A percentile compares a stretch with the other conserved stretches of the same genome.
Conservation (phyloP, 2,888 invertebrate species). For the Drosophila demipolita region DNA sequence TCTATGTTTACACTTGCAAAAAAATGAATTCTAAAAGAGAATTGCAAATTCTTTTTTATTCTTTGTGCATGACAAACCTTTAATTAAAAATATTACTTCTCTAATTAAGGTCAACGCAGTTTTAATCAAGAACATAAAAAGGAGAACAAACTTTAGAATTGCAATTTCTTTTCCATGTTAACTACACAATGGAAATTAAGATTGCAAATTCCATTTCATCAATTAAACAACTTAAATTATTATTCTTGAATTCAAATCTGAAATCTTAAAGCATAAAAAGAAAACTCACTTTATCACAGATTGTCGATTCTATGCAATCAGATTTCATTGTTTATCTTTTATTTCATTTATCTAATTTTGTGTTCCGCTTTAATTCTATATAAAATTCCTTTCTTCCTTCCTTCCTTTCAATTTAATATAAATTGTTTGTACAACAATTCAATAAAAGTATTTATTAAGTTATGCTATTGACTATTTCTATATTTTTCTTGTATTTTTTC, state of each 20-base stretch:
- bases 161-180: neutral
- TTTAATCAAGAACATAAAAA: neutral
- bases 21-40: neutral
- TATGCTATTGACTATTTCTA: neutral
- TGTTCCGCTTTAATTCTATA: neutral
- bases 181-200: neutral
- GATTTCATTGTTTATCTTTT: neutral
- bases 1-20: constrained; percentile 42
- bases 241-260: too few species aligned
- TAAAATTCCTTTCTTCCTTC: too few species aligned
- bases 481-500: neutral
- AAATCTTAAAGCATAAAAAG: neutral
- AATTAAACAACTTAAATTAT: too few species aligned
- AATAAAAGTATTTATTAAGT: neutral
- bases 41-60: neutral
- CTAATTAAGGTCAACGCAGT: neutral
- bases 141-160: neutral
- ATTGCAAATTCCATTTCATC: neutral
- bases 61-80: neutral
- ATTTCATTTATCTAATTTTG: neutral
- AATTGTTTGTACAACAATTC: neutral
- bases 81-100: neutral
- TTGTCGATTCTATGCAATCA: too few species aligned
- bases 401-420: neutral
- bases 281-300: neutral